phyloP scores from a whole-genome alignment of 2,113 vertebrate genomes.

The Prunella fulvescens region DNA sequence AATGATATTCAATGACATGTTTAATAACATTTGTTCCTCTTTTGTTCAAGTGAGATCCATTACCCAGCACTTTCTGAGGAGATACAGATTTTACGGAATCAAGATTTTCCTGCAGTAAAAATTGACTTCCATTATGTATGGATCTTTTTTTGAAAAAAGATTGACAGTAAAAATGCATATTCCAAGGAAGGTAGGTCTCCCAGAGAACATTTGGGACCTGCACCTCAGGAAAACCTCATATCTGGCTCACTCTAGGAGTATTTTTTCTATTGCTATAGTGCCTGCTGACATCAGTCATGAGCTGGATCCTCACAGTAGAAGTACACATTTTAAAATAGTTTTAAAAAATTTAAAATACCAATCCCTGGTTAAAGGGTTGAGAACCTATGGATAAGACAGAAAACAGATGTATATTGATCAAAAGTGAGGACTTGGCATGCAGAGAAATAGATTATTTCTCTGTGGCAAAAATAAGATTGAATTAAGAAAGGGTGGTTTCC shows the following conservation, averaged over 20 bases:
- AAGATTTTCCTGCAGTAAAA: neutral
- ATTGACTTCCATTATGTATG: accelerated
- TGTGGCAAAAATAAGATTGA: neutral
- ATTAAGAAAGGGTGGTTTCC: neutral
- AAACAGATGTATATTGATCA: neutral
- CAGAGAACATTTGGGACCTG: neutral
- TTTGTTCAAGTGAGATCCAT: neutral
- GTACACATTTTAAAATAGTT: neutral
- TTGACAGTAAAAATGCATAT: neutral
- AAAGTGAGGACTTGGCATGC: accelerated
- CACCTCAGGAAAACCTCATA: neutral
- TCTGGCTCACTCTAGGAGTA: neutral
- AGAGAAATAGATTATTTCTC: neutral
- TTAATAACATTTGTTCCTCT: neutral
- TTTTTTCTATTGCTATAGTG: neutral
- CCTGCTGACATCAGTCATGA: neutral
- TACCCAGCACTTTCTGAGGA: neutral
- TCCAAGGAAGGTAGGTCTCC: neutral
- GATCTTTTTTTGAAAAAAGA: neutral
- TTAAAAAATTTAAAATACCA: accelerated
- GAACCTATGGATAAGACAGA: neutral
- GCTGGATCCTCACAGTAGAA: neutral
- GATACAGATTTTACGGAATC: neutral
- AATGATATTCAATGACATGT: neutral
- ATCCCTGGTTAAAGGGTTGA: neutral